Evolutionary conservation across 2,888 invertebrate species (phyloP).

Genomic region (Apocheima hispidaria): DNA sequence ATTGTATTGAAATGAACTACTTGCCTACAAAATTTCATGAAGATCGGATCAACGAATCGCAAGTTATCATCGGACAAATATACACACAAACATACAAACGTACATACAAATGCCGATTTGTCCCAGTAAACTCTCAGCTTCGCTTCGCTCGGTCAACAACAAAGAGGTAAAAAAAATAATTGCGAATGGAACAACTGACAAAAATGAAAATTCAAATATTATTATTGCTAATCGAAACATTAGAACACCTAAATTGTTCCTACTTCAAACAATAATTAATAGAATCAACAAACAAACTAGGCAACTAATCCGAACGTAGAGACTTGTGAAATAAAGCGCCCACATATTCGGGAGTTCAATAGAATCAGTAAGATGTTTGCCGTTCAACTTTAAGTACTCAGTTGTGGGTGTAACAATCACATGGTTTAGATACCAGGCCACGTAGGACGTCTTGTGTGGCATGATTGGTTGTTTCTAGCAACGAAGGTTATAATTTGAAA

Average conservation of each 20-base stretch:
- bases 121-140: no score
- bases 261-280: background rate
- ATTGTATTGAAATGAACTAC: no score
- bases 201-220: background rate
- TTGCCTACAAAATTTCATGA: no score
- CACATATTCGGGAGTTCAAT: slow-evolving; percentile 27
- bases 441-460: slow-evolving; percentile 14
- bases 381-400: slow-evolving; percentile 3
- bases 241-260: background rate
- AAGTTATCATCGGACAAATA: no score
- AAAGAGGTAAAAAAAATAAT: no score
- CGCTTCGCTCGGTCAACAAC: no score
- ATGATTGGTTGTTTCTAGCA: background rate
- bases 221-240: background rate
- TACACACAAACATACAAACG: no score
- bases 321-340: slow-evolving; percentile 18
- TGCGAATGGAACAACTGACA: no score
- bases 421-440: slow-evolving; percentile 2
- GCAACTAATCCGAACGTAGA: background rate
- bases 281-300: slow-evolving; percentile 2
- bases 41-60: no score
- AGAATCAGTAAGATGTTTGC: slow-evolving; percentile 12
- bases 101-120: no score
- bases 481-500: background rate
- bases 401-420: slow-evolving; percentile 28